A percentile compares a stretch with the other conserved stretches of the same genome.
These are phyloP conservation scores for Formica selysi DNA, from an alignment of 1,140 invertebrate species.

Conservation along the genomic window DNA sequence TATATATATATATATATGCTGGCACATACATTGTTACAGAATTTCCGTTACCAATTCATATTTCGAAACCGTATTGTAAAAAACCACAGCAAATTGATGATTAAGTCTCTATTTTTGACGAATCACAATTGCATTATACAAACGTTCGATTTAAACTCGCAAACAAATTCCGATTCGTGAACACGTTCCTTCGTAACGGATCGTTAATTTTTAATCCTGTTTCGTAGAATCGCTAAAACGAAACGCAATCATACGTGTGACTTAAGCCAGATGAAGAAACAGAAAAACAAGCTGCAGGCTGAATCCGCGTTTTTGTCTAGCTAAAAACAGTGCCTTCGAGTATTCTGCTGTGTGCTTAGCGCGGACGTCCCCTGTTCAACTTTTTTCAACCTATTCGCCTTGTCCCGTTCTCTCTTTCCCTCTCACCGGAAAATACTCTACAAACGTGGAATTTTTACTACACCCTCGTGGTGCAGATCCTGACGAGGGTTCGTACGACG, in stretches of 20 bases:
- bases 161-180: not conserved
- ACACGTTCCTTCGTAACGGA: not conserved
- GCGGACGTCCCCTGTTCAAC: conserved; percentile 46
- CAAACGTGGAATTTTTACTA: conserved; percentile 81
- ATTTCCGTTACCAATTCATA: not conserved
- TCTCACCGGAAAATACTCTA: conserved; percentile 53
- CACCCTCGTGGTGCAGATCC: conserved; percentile 69
- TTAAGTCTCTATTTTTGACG: not conserved
- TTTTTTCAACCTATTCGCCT: conserved; percentile 48
- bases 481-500: conserved; percentile 74
- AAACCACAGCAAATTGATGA: not conserved
- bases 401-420: conserved; percentile 34
- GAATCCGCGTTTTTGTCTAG: conserved; percentile 12
- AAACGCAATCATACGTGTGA: not conserved
- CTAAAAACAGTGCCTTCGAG: conserved; percentile 62
- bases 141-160: not conserved
- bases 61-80: not conserved
- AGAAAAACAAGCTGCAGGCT: conserved; percentile 64
- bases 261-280: conserved; percentile 42
- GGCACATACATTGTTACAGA: not conserved
- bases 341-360: conserved; percentile 21
- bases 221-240: not conserved
- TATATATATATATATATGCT: conserved; percentile 7
- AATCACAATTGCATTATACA: not conserved
- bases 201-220: not conserved